Evolutionary conservation across 2,113 vertebrate species (phyloP), one percentile per base, ranked within the genome.

Genomic region (Entomyzon cyanotis): DNA sequence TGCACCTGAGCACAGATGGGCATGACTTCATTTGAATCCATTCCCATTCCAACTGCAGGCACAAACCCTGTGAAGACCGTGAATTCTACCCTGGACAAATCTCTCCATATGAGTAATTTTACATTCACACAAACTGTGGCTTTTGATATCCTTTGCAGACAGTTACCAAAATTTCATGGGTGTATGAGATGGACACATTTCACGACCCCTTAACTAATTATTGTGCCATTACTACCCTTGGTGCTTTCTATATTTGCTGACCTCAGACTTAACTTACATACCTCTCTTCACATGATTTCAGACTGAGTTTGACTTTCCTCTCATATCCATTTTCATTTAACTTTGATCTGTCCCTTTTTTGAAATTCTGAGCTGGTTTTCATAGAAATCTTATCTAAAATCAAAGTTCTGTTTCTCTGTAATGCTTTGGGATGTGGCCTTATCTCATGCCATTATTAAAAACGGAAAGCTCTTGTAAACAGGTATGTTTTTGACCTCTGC

Each of bases 391-490:
- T 95, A 87, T 70, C 84, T 77, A 84, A 74, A 94, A 93, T 93
- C 84, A 93, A 95, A 95, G 85, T 84, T 89, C 90, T 83, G 79
- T 77, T 93, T 90, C 85, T 67, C 55, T 94, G 88, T 77, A 95
- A 90, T 70, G 82, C 87, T 80, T 63, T 83, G 35, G 50, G 67
- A 88, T 84, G 80, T 37, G 60, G 63, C 33, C 71, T 87, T 96
- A 91, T 89, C 93, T 93, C 70, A 55, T 44, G 55, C 71, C 81
- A 85, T 85, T 95, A 95, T 73, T 95, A 91, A 95, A 94, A 96
- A 83, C 0, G 0, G 59, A 90, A 96, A 91, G 52, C 35, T 92
- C 60, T 94, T 94, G 84, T 83, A 85, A 69, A 87, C 35, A 88
- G 67, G 53, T 94, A 37, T 77, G 77, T 86, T 94, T 97, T 87